A percentile compares a stretch with the other conserved stretches of the same genome.
Conservation (phyloP, 2,797 vertebrate genomes). For the Clarias pachynema region DNA sequence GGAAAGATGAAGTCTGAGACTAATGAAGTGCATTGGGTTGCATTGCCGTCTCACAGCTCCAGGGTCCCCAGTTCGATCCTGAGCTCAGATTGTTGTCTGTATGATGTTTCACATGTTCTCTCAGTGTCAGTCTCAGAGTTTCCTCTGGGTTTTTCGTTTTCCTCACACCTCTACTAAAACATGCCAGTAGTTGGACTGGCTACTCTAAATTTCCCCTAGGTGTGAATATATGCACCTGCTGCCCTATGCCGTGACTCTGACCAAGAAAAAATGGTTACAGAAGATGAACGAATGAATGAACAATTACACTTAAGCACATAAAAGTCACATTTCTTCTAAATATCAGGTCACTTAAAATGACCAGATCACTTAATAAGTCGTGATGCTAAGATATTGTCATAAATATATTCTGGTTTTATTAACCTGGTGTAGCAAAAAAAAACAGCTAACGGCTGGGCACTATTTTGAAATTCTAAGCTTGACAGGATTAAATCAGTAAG, state of each 20-base stretch:
- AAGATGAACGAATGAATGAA: neutral
- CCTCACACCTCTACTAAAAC: neutral
- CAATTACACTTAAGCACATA: neutral
- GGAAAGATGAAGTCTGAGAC: conserved; percentile 8
- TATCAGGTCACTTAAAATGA: neutral
- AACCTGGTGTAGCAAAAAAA: neutral
- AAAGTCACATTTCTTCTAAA: neutral
- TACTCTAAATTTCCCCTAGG: neutral
- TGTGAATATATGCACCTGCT: neutral
- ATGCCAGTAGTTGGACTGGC: neutral
- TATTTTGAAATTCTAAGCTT: neutral
- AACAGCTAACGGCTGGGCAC: neutral
- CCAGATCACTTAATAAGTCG: neutral
- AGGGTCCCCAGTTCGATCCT: neutral
- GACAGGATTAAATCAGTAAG: neutral
- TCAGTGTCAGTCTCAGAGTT: neutral
- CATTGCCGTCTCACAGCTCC: neutral
- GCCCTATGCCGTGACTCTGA: neutral
- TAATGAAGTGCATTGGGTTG: neutral
- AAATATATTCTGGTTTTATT: neutral
- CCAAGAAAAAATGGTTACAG: neutral
- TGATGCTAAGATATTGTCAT: neutral
- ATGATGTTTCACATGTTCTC: neutral
- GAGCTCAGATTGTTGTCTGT: neutral
- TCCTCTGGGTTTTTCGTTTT: neutral